phyloP scores from a whole-genome alignment of 2,888 invertebrate genomes.

The Eurois occulta region DNA sequence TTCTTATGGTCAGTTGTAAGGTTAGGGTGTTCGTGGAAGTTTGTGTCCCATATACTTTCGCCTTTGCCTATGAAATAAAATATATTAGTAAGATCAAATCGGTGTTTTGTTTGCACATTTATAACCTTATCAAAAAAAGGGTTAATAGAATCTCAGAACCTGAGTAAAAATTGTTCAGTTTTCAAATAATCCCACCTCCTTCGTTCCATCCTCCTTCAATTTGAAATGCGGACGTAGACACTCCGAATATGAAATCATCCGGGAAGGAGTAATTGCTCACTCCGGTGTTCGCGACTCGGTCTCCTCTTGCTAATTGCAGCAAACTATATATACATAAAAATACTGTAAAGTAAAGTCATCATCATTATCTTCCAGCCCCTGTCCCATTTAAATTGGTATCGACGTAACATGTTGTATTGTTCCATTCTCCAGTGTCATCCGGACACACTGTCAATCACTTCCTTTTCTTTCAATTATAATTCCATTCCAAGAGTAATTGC shows the following conservation, averaged over 20 bases:
- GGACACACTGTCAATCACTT: background rate
- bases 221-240: slow-evolving; percentile 91
- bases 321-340: slow-evolving; percentile 69
- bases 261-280: slow-evolving; percentile 88
- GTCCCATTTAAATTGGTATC: background rate
- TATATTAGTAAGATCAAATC: too few relatives aligned
- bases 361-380: background rate
- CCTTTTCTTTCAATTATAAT: background rate
- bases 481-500: background rate
- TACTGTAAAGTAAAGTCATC: background rate
- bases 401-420: background rate
- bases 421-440: background rate
- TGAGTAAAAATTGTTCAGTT: background rate
- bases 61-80: background rate
- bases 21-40: too few relatives aligned
- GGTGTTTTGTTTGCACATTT: background rate
- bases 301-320: slow-evolving; percentile 76
- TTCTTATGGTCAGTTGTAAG: too few relatives aligned
- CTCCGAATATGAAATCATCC: slow-evolving; percentile 90
- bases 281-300: slow-evolving; percentile 69
- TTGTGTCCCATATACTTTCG: too few relatives aligned
- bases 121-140: background rate
- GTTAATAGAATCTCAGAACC: background rate
- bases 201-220: slow-evolving; percentile 91
- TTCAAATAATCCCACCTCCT: slow-evolving; percentile 76